Evolutionary conservation across 1,140 invertebrate species (phyloP), one percentile per base, ranked within the genome.

Genomic region (Ctenoplectra terminalis): DNA sequence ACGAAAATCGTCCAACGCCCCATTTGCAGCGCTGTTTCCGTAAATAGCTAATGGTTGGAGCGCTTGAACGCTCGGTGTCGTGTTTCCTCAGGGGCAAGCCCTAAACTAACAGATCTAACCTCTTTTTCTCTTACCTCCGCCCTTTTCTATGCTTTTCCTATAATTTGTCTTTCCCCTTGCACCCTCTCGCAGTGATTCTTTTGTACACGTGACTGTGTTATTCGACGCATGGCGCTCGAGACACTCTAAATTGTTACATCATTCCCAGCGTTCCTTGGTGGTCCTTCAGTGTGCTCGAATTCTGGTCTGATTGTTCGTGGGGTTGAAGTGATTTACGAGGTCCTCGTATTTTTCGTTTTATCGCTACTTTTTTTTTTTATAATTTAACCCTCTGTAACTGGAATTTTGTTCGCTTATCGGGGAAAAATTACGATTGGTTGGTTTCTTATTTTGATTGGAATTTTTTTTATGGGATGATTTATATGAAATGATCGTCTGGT

Each of bases 21-120:
- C 90, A 91, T 92, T 91, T 91, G 84, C 90, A 89, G 82, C 83
- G 87, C 66, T 81, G 87, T 91, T 91, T 91, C 88, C 88, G 89
- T 90, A 90, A 92, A 92, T 92, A 92, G 90, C 90, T 91, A 90
- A 92, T 92, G 90, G 90, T 70, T 84, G 79, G 79, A 77, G 81
- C 69, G 83, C 72, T 87, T 43, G 75, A 72, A 86, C 75, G 87
- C 74, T 34, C 7, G 85, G 90, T 91, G 89, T 91, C 90, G 86
- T 90, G 82, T 91, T 91, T 90, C 90, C 84, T 83, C 79, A 78
- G 72, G 80, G 86, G 50, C 82, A 76, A 82, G 87, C 86, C 86
- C 88, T 90, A 90, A 89, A 90, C 89, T 56, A 87, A 87, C 85
- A 66, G 52, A 83, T 67, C 71, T 31, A 48, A 63, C 69, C 23